Evolutionary conservation across 2,888 invertebrate genomes (phyloP), one percentile per base, ranked within the genome.

Genomic region (Ophonus ardosiacus): DNA sequence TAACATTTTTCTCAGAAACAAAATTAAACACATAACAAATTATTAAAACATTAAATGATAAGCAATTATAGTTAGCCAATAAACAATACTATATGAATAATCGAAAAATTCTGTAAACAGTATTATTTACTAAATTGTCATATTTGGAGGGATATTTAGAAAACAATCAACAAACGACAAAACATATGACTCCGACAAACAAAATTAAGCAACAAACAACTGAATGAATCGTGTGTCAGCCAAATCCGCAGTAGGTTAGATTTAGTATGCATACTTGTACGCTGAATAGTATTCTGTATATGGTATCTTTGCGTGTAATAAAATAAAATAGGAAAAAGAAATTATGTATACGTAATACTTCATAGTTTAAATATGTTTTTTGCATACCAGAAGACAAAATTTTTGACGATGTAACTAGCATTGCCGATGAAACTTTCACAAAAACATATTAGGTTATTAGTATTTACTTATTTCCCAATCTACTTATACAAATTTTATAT

Each of bases 161-260:
- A 31, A 18, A 61, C 17, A 61, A 17, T 7, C 18, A 17, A 18
- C 17, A 15, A 61, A 21, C 17, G 18, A 18, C 61, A 61, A 17
- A 61, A 61, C 43, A 51, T 13, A 51, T 51, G 43, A 51, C 43
- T 51, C 6, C 18, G 0, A 17, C 24, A 18, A 10, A 61, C 17
- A 21, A 61, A 61, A 18, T 18, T 21, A 10, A 51, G 7, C 61
- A 7, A 61, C 61, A 63, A 63, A 63, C 24, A 10, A 10, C 24
- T 1, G 13, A 63, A 68, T 68, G 38, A 68, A 68, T 38, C 18
- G 43, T 74, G 17, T 74, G 43, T 74, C 43, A 74, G 40, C 68
- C 71, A 43, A 74, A 74, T 74, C 43, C 71, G 43, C 18, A 74
- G 71, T 74, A 74, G 71, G 71, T 74, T 74, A 71, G 8, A 71